Evolutionary conservation across 2,113 vertebrate species (phyloP).

Genomic region (Ramphastos sulfuratus): DNA sequence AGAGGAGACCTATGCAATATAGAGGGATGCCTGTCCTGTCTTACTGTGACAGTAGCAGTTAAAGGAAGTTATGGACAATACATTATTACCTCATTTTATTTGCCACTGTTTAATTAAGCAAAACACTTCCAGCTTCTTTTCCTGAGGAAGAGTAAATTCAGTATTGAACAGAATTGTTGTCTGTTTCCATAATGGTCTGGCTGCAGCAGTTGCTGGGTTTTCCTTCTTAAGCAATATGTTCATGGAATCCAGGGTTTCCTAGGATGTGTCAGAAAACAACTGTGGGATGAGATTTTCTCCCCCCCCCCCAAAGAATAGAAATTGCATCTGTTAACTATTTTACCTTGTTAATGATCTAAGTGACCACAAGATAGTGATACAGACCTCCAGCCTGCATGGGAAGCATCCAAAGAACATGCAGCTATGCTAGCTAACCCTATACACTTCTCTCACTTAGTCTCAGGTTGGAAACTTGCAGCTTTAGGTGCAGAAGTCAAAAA

Average conservation of each 20-base stretch:
- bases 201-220: background rate
- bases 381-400: background rate
- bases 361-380: background rate
- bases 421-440: background rate
- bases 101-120: background rate
- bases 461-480: background rate
- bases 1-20: background rate
- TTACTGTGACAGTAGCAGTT: background rate
- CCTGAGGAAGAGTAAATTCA: background rate
- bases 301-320: background rate
- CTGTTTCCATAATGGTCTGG: background rate
- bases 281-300: background rate
- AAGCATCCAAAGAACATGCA: background rate
- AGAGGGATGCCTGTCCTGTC: background rate
- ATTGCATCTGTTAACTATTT: background rate
- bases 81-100: background rate
- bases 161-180: background rate
- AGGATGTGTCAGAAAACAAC: background rate
- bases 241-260: background rate
- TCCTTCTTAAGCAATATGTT: background rate
- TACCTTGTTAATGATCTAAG: background rate
- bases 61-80: background rate
- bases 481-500: background rate
- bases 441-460: background rate
- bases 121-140: background rate